A percentile compares a stretch with the other conserved stretches of the same genome.
phyloP scores from a whole-genome alignment of 2,113 vertebrate species.

The Poeciliopsis occidentalis region DNA sequence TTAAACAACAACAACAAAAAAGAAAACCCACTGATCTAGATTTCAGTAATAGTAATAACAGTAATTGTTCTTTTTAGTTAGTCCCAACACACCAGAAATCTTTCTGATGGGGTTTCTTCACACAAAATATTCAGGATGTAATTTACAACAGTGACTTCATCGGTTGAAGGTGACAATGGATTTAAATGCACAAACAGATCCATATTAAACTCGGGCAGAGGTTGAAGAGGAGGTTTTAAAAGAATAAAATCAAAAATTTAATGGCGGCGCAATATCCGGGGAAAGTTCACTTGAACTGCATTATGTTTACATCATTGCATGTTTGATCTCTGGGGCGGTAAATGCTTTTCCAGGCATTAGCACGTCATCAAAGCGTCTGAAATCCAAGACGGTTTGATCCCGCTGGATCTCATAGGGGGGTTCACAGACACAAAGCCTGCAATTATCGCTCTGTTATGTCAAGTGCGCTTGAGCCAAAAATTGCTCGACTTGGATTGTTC shows the following conservation, averaged over 20 bases:
- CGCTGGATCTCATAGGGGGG: slow-evolving; percentile 55
- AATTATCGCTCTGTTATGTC: slow-evolving; percentile 77
- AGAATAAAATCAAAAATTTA: background rate
- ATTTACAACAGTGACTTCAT: slow-evolving; percentile 17
- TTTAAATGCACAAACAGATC: slow-evolving; percentile 6
- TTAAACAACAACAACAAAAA: background rate
- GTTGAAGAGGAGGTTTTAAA: slow-evolving; percentile 31
- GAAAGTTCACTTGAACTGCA: slow-evolving; percentile 42
- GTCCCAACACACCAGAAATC: background rate
- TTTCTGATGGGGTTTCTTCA: background rate
- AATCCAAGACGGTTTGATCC: slow-evolving; percentile 67
- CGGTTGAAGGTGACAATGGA: slow-evolving; percentile 61
- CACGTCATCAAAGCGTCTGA: slow-evolving; percentile 71
- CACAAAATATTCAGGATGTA: slow-evolving; percentile 42
- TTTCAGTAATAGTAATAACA: slow-evolving; percentile 22
- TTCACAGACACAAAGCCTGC: slow-evolving; percentile 62
- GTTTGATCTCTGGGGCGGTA: slow-evolving; percentile 68
- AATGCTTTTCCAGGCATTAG: slow-evolving; percentile 76
- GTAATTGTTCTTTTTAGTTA: background rate
- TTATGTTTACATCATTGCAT: slow-evolving; percentile 59
- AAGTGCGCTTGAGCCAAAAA: slow-evolving; percentile 73
- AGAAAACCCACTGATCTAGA: background rate
- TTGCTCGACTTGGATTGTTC: slow-evolving; percentile 70
- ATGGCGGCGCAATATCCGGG: slow-evolving; percentile 47
- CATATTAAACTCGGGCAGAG: slow-evolving; percentile 45